Evolutionary conservation across 2,888 invertebrate genomes (phyloP).

Genomic region (Eledona agricola): DNA sequence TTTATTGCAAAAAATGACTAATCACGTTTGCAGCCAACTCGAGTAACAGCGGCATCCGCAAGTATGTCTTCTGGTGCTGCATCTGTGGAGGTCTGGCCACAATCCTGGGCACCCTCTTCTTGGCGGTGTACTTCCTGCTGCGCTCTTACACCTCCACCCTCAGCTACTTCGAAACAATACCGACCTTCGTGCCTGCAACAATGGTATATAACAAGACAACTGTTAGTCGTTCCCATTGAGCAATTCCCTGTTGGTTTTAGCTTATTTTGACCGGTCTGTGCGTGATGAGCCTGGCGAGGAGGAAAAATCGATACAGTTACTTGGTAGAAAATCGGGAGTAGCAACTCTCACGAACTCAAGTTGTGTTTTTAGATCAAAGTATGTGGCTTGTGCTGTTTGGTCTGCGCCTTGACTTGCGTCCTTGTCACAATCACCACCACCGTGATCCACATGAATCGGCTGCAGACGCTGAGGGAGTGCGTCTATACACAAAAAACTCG

Average conservation of each 20-base stretch:
- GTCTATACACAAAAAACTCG: constrained; percentile 82
- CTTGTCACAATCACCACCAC: constrained; percentile 90
- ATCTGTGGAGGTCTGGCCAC: constrained; percentile 82
- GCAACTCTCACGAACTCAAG: neutral
- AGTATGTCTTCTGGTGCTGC: constrained; percentile 85
- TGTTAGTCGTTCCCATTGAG: neutral
- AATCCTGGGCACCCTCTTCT: constrained; percentile 78
- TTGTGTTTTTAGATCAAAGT: constrained; percentile 78
- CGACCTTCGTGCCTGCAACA: constrained; percentile 92
- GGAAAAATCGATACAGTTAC: constrained; percentile 86
- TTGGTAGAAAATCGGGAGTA: constrained; percentile 85
- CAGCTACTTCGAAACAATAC: constrained; percentile 88
- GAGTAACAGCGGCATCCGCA: constrained; percentile 68
- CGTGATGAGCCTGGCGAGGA: constrained; percentile 84
- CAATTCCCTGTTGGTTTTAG: constrained; percentile 64
- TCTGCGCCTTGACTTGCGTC: constrained; percentile 87
- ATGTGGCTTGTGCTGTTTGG: constrained; percentile 86
- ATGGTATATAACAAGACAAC: constrained; percentile 68
- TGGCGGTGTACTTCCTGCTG: constrained; percentile 81
- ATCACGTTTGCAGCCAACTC: constrained; percentile 60
- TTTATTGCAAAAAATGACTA: constrained; percentile 12
- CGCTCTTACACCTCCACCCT: constrained; percentile 81
- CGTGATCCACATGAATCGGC: constrained; percentile 88
- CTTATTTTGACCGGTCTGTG: constrained; percentile 86
- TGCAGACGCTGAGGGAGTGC: constrained; percentile 87